Base-by-base conservation (phyloP, 1,140 invertebrate species). In the Papilio polyxenes region DNA sequence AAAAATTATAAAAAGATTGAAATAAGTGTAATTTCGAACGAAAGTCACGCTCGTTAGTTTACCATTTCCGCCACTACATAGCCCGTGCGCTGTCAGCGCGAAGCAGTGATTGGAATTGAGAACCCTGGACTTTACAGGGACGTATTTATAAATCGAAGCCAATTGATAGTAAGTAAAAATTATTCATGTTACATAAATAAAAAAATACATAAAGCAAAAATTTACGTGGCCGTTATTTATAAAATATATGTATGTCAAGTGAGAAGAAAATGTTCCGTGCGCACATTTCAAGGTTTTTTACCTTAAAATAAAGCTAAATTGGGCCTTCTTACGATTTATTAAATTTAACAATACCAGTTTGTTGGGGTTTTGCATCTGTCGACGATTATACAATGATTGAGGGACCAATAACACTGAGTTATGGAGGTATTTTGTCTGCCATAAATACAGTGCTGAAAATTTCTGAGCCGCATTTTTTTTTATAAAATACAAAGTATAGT, bases 341-440 rank as follows among this genome's bases (percentile, higher is more conserved):
- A 72, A 72, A 72, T 72, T 37, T 72, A 72, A 72, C 65, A 23
- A 72, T 40, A 13, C 9, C 62, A 37, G 31, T 31, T 65, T 72
- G 31, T 72, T 72, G 31, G 31, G 31, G 23, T 72, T 72, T 40
- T 72, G 31, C 65, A 72, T 72, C 65, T 72, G 65, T 72, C 65
- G 65, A 72, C 65, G 65, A 72, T 72, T 72, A 72, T 72, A 40
- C 31, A 15, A 20, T 72, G 65, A 72, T 72, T 72, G 13, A 72
- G 23, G 23, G 65, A 15, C 65, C 65, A 37, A 37, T 72, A 72
- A 72, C 31, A 37, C 4, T 72, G 31, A 72, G 11, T 69, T 69
- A 69, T 62, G 8, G 59, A 20, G 59, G 7, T 69, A 37, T 69
- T 37, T 37, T 15, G 3, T 4, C 31, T 69, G 65, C 13, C 23